Evolutionary conservation across 2,797 vertebrate genomes (phyloP), one percentile per base, ranked within the genome.

Genomic region (Manis pentadactyla): DNA sequence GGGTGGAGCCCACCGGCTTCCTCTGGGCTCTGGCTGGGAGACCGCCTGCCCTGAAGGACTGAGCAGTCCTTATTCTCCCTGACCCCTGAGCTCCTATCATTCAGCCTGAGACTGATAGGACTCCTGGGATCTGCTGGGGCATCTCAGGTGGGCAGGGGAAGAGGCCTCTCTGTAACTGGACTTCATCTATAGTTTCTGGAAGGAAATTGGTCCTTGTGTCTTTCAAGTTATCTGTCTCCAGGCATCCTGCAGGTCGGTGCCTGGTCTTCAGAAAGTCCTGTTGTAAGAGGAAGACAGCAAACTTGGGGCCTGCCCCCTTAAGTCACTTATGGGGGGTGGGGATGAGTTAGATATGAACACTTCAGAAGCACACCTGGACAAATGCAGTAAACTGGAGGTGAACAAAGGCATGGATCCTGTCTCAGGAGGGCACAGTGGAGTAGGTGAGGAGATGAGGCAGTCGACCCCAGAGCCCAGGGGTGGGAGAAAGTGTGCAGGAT

Each of bases 111-210:
- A 25, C 57, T 27, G 21, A 74, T 49, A n/a, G 34, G n/a, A 29
- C 3, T 2, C 42, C 9, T 1, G 17, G 25, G 27, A 1, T 21
- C 61, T 18, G 17, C 6, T 4, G 25, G 3, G 27, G 3, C 9
- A 42, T 25, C 59, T 71, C 27, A 64, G 29, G 46, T 59, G 18
- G 42, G 3, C 63, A 23, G 46, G 21, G 79, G 74, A 69, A 37
- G n/a, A 74, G 29, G 4, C 12, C 34, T 88, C 53, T 7, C 23
- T 55, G 23, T 29, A 18, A 21, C 34, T 73, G n/a, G 49, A 63
- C 34, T 74, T 74, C 37, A 21, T 39, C 12, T 19, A 1, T 42
- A 0, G 0, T n/a, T 61, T 84, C 64, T 21, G 31, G n/a, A 25
- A 83, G 59, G 46, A 88, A 21, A 7, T 46, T 91, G 64, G 31